Percentiles rank a stretch among this genome's conserved stretches.
phyloP scores from a whole-genome alignment of 2,113 vertebrate genomes.

The Reinhardtius hippoglossoides region DNA sequence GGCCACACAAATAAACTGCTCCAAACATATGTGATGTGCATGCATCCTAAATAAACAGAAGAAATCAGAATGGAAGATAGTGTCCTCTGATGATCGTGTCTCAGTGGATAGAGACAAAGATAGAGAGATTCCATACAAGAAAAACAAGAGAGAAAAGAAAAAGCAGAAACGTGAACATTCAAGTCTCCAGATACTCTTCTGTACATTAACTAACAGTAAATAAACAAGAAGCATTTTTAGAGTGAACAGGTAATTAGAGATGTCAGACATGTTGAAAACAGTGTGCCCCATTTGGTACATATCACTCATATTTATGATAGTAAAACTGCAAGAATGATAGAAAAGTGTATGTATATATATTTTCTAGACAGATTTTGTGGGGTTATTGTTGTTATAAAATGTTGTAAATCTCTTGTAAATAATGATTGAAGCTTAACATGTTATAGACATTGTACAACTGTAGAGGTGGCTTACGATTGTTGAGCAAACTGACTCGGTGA shows the following conservation, averaged over 20 bases:
- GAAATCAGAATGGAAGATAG: neutral
- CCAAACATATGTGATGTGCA: neutral
- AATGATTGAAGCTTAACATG: too few relatives aligned
- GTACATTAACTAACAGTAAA: neutral
- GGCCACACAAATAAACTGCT: slow-evolving; percentile 14
- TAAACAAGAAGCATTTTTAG: too few relatives aligned
- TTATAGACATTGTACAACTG: too few relatives aligned
- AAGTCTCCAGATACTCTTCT: neutral
- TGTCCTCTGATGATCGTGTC: neutral
- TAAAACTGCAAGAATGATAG: too few relatives aligned
- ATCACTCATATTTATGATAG: too few relatives aligned
- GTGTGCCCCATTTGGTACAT: too few relatives aligned
- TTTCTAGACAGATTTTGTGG: too few relatives aligned
- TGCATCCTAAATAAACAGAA: neutral
- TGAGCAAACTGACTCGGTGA: neutral
- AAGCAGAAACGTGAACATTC: neutral
- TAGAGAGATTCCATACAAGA: neutral
- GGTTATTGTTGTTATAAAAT: too few relatives aligned
- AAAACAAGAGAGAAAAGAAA: neutral
- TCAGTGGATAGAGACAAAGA: neutral
- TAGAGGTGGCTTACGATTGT: neutral
- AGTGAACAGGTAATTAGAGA: too few relatives aligned
- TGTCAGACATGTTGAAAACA: too few relatives aligned
- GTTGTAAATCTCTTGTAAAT: too few relatives aligned
- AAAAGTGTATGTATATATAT: too few relatives aligned